A percentile compares a stretch with the other conserved stretches of the same genome.
Conservation (phyloP, 2,113 vertebrate genomes). For the Rhinogobius similis region DNA sequence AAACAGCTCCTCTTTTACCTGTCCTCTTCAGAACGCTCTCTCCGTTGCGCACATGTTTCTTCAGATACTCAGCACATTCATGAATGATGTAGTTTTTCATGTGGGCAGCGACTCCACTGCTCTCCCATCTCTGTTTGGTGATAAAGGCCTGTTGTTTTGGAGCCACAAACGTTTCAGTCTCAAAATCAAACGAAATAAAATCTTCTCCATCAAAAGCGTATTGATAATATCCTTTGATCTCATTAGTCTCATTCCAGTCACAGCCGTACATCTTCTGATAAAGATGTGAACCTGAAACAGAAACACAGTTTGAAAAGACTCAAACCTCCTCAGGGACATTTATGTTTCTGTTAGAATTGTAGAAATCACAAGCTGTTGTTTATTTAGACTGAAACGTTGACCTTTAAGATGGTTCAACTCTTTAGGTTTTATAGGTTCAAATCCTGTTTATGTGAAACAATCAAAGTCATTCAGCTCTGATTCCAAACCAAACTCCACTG, state of each 20-base stretch:
- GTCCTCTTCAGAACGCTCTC: constrained; percentile 23
- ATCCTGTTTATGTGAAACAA: no score
- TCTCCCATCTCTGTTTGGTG: not conserved
- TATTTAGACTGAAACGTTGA: no score
- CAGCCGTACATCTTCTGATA: fast-evolving
- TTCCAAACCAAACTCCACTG: no score
- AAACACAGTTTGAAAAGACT: no score
- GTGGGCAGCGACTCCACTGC: not conserved
- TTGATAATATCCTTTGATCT: fast-evolving
- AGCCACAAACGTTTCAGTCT: constrained; percentile 14
- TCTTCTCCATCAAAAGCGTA: constrained; percentile 27
- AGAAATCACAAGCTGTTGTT: not conserved
- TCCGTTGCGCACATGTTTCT: constrained; percentile 22
- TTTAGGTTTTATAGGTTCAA: no score
- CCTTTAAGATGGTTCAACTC: no score
- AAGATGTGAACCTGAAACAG: constrained; percentile 2
- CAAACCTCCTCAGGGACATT: not conserved
- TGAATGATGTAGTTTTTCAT: fast-evolving
- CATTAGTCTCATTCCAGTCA: constrained; percentile 3
- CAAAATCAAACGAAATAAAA: constrained; percentile 38
- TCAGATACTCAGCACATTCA: constrained; percentile 6
- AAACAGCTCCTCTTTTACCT: constrained; percentile 26
- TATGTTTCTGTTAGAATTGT: fast-evolving
- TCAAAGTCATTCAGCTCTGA: no score
- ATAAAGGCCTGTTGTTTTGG: not conserved